phyloP scores from a whole-genome alignment of 2,797 vertebrate species.

The Leuciscus waleckii region DNA sequence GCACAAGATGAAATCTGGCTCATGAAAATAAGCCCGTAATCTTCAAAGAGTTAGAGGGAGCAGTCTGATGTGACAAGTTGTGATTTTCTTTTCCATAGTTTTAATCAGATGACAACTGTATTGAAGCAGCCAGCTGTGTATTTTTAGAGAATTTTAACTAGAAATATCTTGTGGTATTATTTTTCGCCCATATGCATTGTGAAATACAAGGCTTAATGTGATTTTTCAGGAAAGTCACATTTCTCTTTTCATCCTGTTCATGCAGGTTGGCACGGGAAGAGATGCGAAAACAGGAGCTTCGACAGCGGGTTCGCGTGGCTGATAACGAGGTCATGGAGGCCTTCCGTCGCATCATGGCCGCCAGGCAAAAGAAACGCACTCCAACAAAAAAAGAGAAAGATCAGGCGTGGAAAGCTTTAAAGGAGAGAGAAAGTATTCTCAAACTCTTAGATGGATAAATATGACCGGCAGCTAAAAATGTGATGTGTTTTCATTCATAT shows the following conservation, averaged over 20 bases:
- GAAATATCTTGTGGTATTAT: not conserved
- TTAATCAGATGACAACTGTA: not conserved
- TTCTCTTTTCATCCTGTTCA: not conserved
- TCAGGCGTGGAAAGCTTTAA: slow-evolving; percentile 97
- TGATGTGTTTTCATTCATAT: not conserved
- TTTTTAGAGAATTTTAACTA: not conserved
- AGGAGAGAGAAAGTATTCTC: slow-evolving; percentile 96
- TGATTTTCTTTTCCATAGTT: slow-evolving; percentile 9
- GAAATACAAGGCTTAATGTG: not conserved
- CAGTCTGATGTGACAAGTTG: not conserved
- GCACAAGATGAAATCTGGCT: not conserved
- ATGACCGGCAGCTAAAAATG: not conserved
- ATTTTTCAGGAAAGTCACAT: not conserved
- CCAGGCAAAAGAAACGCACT: slow-evolving; percentile 96
- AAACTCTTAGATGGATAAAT: slow-evolving; percentile 89
- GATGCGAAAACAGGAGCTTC: slow-evolving; percentile 93
- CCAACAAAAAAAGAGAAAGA: slow-evolving; percentile 99
- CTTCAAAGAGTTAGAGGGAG: not conserved
- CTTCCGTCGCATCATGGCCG: slow-evolving; percentile 97
- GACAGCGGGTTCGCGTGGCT: slow-evolving; percentile 93
- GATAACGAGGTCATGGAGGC: slow-evolving; percentile 99
- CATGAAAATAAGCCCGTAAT: not conserved
- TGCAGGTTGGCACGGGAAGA: slow-evolving; percentile 92
- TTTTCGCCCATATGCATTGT: not conserved
- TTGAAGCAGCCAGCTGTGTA: not conserved